A percentile compares a stretch with the other conserved stretches of the same genome.
Evolutionary conservation across 2,113 vertebrate species (phyloP).

Genomic region (Daboia siamensis): DNA sequence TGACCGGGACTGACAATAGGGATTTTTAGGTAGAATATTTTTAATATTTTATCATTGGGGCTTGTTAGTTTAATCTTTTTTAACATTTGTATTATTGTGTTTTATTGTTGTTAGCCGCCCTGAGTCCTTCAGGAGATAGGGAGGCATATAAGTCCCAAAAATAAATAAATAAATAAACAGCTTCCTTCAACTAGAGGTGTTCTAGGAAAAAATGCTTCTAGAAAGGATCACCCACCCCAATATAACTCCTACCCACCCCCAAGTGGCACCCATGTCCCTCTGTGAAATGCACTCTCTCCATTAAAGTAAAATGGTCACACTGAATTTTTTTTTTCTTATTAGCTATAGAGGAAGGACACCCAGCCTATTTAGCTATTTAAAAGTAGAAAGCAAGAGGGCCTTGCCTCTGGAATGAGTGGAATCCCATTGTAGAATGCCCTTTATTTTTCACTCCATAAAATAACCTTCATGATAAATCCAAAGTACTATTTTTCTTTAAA

Average conservation of each 20-base stretch:
- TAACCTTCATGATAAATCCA: not conserved
- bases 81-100: too few species aligned
- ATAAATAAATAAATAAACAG: not conserved
- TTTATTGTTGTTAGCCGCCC: too few species aligned
- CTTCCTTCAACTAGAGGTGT: not conserved
- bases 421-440: not conserved
- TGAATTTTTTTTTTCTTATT: not conserved
- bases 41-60: too few species aligned
- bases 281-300: not conserved
- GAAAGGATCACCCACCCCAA: not conserved
- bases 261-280: not conserved
- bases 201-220: not conserved
- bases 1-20: too few species aligned
- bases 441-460: too few species aligned
- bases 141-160: too few species aligned
- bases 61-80: too few species aligned
- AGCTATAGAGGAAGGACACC: not conserved
- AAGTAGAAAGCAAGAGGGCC: not conserved
- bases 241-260: rapidly evolving
- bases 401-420: not conserved
- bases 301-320: not conserved
- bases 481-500: not conserved
- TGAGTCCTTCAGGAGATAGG: too few species aligned
- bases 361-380: not conserved
- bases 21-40: too few species aligned